Base-by-base conservation (phyloP, 2,113 vertebrate genomes). In the Leuciscus idus region DNA sequence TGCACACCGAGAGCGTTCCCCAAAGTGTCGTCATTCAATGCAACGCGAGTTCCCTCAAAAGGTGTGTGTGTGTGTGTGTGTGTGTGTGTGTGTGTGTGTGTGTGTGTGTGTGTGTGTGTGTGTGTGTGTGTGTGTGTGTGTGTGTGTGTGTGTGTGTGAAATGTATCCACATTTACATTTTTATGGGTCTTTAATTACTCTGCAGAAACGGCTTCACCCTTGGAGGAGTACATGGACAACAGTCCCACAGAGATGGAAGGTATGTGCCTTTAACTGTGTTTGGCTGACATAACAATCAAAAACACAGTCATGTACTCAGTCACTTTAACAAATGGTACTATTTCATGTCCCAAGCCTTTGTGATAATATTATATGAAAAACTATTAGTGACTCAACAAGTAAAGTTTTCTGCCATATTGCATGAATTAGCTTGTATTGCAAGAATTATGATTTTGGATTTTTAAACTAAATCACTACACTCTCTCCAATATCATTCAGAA, bases 171-270 rank as follows among this genome's bases (percentile, higher is more conserved):
- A 46, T 81, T 30, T 61, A 43, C 6, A 33, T 62, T 5, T 26
- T 8, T 39, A 46, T 28, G 33, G 1, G 11, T 70, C 10, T 70
- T 33, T 55, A 10, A 70, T 52, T n/a, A 17, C 59, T 81, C 59
- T 64, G 6, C 46, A 83, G 62, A 83, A 55, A n/a, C 26, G 1
- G 26, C 46, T 36, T 52, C 48, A n/a, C 81, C 62, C 11, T 17
- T 83, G 28, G 70, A 17, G 19, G 28, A 83, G 46, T 83, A 70
- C 64, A 83, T 70, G 46, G 46, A 83, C 10, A 55, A 17, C 5
- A 55, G 28, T 7, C 46, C 81, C n/a, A 8, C 3, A 55, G 81
- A 50, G 11, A 21, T 33, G 46, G 28, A 83, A 15, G 62, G 80
- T 82, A 82, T 30, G 2, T n/a, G 6, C 4, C n/a, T 26, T 81